Evolutionary conservation across 2,797 vertebrate genomes (phyloP).

Genomic region (Anguilla anguilla): DNA sequence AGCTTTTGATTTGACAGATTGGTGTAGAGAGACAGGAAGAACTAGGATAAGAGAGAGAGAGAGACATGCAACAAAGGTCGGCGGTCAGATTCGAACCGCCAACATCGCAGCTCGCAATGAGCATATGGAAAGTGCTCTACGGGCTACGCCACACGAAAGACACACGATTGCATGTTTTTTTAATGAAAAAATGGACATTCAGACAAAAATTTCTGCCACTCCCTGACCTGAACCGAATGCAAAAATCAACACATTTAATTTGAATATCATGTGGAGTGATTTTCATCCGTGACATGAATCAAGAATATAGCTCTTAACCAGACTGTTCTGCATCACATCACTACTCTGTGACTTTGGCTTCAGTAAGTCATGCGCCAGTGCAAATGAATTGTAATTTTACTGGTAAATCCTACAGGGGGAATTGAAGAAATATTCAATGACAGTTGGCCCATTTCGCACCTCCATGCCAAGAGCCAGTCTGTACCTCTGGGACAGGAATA

Average conservation of each 20-base stretch:
- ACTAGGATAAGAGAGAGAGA: too few relatives aligned
- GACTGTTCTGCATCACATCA: background rate
- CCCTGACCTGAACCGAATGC: background rate
- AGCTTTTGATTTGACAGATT: too few relatives aligned
- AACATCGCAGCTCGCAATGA: too few relatives aligned
- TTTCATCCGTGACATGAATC: background rate
- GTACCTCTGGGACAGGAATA: constrained; percentile 50
- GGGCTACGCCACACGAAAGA: too few relatives aligned
- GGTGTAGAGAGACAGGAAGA: too few relatives aligned
- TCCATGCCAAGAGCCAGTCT: constrained; percentile 39
- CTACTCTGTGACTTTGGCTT: constrained; percentile 15
- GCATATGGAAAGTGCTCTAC: too few relatives aligned
- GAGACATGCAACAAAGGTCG: too few relatives aligned
- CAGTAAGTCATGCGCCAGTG: background rate
- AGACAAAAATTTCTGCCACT: background rate
- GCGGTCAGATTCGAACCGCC: too few relatives aligned
- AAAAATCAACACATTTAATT: background rate
- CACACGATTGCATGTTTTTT: background rate
- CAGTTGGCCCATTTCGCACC: constrained; percentile 24
- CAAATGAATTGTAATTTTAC: constrained; percentile 31
- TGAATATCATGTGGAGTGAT: too few relatives aligned
- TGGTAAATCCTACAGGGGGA: constrained; percentile 15
- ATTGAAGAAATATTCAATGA: constrained; percentile 20
- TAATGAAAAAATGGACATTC: background rate
- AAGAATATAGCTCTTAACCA: background rate